These are phyloP conservation scores for Chaetophractus vellerosus DNA, from an alignment of 2,797 vertebrate genomes.

Conservation along the genomic window DNA sequence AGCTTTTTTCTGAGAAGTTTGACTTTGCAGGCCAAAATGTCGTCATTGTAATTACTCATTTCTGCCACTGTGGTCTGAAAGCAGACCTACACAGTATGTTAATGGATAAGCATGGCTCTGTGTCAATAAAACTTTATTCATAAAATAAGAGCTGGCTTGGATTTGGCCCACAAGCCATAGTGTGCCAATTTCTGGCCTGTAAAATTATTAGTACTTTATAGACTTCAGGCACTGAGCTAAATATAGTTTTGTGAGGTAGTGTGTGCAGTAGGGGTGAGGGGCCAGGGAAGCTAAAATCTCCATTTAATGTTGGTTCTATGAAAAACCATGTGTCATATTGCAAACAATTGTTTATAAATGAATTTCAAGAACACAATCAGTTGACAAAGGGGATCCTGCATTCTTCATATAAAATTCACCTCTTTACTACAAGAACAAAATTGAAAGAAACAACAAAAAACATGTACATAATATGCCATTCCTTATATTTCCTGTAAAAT, in stretches of 20 bases:
- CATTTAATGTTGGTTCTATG: neutral
- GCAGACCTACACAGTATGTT: neutral
- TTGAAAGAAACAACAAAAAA: neutral
- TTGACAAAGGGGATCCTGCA: neutral
- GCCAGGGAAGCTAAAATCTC: neutral
- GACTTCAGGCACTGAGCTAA: neutral
- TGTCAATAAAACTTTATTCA: neutral
- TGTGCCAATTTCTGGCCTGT: neutral
- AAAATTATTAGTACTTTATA: neutral
- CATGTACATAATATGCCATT: neutral
- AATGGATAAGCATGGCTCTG: neutral
- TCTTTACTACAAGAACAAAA: neutral
- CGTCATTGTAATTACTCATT: neutral
- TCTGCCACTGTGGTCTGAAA: neutral
- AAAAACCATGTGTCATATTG: neutral
- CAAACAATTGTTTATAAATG: neutral
- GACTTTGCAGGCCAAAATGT: neutral
- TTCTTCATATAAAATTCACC: neutral
- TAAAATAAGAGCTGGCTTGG: neutral
- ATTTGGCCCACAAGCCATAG: neutral
- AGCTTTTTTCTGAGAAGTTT: neutral
- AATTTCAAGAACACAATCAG: neutral
- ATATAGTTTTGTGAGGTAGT: neutral
- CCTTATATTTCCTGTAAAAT: slow-evolving; percentile 42
- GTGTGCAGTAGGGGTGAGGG: too few relatives aligned